Percentiles rank a stretch among this genome's conserved stretches.
Evolutionary conservation across 2,113 vertebrate genomes (phyloP).

Genomic region (Merops nubicus): DNA sequence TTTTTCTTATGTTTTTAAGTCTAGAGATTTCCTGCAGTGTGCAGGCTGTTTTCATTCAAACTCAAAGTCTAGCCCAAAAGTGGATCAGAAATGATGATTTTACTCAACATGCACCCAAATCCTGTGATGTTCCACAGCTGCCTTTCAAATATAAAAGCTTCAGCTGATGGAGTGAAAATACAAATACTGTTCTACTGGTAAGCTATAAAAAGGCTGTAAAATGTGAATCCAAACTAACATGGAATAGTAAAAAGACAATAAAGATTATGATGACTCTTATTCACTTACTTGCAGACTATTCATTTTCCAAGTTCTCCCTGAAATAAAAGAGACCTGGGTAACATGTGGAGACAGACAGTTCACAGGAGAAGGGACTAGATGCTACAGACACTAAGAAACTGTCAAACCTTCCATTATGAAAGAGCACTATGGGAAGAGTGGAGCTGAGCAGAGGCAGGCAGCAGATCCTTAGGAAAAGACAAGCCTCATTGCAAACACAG

Average conservation of each 20-base stretch:
- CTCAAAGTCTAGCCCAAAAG: constrained; percentile 77
- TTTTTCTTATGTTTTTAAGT: constrained; percentile 58
- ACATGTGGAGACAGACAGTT: not conserved
- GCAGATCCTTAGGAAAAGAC: not conserved
- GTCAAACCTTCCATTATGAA: not conserved
- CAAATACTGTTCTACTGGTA: not conserved
- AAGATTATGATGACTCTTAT: not conserved
- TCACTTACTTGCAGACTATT: not conserved
- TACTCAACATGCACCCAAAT: not conserved
- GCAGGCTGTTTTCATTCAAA: constrained; percentile 83
- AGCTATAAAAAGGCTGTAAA: not conserved
- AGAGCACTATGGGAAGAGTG: not conserved
- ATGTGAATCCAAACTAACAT: not conserved
- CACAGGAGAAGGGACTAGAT: not conserved
- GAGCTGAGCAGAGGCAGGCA: not conserved
- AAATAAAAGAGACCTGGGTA: not conserved
- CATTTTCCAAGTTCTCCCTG: not conserved
- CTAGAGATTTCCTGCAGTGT: constrained; percentile 79
- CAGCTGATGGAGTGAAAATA: not conserved
- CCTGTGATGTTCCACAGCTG: not conserved
- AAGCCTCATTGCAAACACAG: not conserved
- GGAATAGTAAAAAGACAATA: not conserved
- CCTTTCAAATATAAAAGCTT: not conserved
- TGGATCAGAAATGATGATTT: not conserved
- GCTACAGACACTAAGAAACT: not conserved